These are phyloP conservation scores for Platycnemis pennipes DNA, from an alignment of 2,888 invertebrate genomes.

Conservation along the genomic window DNA sequence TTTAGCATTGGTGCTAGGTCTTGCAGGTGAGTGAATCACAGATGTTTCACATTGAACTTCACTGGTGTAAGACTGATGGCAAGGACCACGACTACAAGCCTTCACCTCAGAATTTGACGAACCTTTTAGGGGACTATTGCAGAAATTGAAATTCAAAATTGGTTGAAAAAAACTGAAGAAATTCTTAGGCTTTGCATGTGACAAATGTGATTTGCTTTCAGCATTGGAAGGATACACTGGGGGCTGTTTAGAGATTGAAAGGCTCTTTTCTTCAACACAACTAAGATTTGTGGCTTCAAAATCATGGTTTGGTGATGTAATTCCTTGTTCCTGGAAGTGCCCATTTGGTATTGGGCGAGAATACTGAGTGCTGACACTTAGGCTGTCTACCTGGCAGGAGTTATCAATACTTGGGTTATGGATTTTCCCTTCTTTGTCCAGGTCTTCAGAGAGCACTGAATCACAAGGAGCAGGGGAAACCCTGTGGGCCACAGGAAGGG, in stretches of 20 bases:
- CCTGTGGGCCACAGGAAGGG: constrained; percentile 15
- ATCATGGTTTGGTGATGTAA: background rate
- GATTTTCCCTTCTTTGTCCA: background rate
- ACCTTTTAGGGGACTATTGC: background rate
- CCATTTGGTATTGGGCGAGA: background rate
- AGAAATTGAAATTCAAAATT: constrained; percentile 15
- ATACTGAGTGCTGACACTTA: background rate
- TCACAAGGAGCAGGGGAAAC: background rate
- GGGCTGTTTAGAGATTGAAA: background rate
- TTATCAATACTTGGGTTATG: background rate
- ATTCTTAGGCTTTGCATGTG: background rate
- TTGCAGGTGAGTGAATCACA: background rate
- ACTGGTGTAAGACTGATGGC: background rate
- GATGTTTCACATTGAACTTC: background rate
- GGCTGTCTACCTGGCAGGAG: background rate
- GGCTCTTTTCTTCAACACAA: background rate
- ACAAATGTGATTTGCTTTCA: background rate
- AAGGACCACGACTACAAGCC: background rate
- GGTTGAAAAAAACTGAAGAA: constrained; percentile 9
- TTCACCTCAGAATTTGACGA: background rate
- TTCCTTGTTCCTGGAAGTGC: background rate
- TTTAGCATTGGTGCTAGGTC: background rate
- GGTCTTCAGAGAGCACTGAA: background rate
- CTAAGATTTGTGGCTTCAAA: background rate
- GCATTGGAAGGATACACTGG: background rate